Percentiles rank a stretch among this genome's conserved stretches.
Evolutionary conservation across 2,113 vertebrate species (phyloP).

Genomic region (Mirza zaza): DNA sequence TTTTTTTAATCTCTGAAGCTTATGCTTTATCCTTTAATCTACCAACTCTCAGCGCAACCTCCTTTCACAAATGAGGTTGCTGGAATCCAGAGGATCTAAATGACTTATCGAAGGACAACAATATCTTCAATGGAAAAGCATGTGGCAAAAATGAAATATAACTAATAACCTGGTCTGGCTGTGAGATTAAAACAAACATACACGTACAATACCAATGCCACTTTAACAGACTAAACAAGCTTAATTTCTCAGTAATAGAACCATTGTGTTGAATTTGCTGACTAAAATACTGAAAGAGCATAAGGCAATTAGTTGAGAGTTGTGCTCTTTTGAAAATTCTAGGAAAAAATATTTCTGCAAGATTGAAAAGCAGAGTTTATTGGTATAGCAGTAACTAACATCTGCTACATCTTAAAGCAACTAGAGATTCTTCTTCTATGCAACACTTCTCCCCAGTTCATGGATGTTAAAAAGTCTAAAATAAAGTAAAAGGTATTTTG

Average conservation of each 20-base stretch:
- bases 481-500: background rate
- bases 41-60: background rate
- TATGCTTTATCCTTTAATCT: background rate
- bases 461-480: background rate
- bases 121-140: background rate
- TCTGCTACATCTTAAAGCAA: background rate
- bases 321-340: background rate
- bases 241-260: slow-evolving; percentile 16
- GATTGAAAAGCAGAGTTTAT: slow-evolving; percentile 15
- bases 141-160: background rate
- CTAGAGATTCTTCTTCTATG: background rate
- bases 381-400: background rate
- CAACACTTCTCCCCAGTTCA: background rate
- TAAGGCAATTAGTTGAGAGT: background rate
- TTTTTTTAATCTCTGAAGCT: background rate
- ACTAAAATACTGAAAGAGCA: background rate
- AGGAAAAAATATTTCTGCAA: background rate
- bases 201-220: background rate
- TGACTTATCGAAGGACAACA: background rate
- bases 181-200: slow-evolving; percentile 16
- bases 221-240: background rate
- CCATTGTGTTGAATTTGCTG: background rate
- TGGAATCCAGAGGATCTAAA: slow-evolving; percentile 11
- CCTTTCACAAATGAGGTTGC: background rate
- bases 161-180: background rate